Base-by-base conservation (phyloP, 2,888 invertebrate species). In the Phengaris arion region DNA sequence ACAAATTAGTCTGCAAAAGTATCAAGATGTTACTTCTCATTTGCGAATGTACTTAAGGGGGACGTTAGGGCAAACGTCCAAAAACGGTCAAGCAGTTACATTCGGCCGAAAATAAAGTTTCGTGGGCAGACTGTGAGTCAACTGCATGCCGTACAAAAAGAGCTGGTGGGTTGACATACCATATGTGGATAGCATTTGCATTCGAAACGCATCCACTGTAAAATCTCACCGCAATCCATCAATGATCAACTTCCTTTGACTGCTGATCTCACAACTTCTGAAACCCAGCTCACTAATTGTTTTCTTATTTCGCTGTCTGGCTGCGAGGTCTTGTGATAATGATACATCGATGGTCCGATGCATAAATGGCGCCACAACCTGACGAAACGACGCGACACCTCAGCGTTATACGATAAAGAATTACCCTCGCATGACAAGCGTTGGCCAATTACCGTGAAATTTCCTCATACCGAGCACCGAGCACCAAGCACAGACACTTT, bases 71-170 rank as follows among this genome's bases (percentile, higher is more conserved):
- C 75, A 70, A 70, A 55, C 75, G 75, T 75, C 75, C 75, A 75
- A 75, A 75, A 75, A 75, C 75, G 69, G 75, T 70, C 69, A 75
- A 75, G 69, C 75, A 57, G 75, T 70, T 70, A 75, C 69, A 54
- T 75, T 68, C 15, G 75, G 55, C n/a, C 68, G n/a, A 48, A 75
- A 75, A 69, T 69, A 64, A 69, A 70, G 51, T 52, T 64, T 70
- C 76, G 75, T 77, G 77, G 77, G 76, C 76, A 57, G 76, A 68
- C 72, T 12, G 72, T 74, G 77, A 77, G 73, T 77, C 77, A 76
- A 57, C 57, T 35, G 57, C 72, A 64, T 57, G 48, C 48, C 59
- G 13, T 46, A 59, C 12, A 74, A 35, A 64, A 48, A 5, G 10
- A 15, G 72, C 52, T 13, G 51, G 45, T 35, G 12, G 35, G 6